Conservation (phyloP, 2,888 invertebrate species). For the Rhaphigaster nebulosa region DNA sequence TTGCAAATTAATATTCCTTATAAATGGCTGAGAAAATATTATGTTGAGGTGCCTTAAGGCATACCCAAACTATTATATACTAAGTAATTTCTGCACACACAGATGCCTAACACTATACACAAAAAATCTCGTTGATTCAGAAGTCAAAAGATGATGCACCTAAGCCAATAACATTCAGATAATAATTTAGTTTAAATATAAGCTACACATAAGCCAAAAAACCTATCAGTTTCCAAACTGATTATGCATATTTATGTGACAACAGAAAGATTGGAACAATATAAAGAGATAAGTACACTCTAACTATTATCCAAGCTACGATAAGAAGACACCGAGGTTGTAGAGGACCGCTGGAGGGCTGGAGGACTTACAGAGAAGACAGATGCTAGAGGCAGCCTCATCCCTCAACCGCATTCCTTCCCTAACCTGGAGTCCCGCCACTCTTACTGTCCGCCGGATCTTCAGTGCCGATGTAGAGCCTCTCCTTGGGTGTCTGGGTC, state of each 20-base stretch:
- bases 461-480: background rate
- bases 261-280: background rate
- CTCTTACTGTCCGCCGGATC: slow-evolving; percentile 24
- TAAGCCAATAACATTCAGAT: too few species aligned
- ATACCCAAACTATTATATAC: too few species aligned
- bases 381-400: slow-evolving; percentile 11
- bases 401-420: slow-evolving; percentile 50
- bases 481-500: background rate
- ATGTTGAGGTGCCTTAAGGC: too few species aligned
- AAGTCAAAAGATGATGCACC: too few species aligned
- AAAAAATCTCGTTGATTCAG: too few species aligned
- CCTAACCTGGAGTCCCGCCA: slow-evolving; percentile 46
- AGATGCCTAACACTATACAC: too few species aligned
- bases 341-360: background rate
- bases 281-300: background rate
- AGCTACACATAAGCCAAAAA: background rate
- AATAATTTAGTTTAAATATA: background rate
- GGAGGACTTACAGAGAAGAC: background rate
- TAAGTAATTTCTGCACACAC: too few species aligned
- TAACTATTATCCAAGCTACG: background rate
- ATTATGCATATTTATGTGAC: background rate
- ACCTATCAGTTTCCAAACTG: background rate
- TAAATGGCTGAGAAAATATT: too few species aligned
- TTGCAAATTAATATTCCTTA: too few species aligned
- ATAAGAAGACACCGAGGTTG: background rate